phyloP scores from a whole-genome alignment of 2,888 invertebrate genomes.

The Lutraria lutraria region DNA sequence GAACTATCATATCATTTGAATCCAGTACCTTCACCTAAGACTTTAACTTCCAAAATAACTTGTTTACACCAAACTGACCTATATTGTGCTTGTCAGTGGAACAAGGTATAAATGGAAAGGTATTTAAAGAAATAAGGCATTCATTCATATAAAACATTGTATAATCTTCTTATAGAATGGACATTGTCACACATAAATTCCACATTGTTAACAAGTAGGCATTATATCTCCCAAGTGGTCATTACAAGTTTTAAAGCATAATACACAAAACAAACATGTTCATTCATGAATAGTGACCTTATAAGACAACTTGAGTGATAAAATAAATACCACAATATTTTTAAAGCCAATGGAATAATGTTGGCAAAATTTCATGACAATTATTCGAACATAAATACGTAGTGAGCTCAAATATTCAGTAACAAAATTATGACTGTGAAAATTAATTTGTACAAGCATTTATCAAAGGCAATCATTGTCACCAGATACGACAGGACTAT shows the following conservation, averaged over 20 bases:
- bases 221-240: constrained; percentile 32
- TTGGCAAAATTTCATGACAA: neutral
- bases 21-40: neutral
- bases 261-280: constrained; percentile 40
- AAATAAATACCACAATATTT: constrained; percentile 16
- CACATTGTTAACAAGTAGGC: constrained; percentile 33
- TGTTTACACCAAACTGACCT: neutral
- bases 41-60: constrained; percentile 14
- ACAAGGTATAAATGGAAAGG: constrained; percentile 10
- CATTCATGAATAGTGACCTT: constrained; percentile 25
- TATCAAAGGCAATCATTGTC: neutral
- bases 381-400: neutral
- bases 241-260: constrained; percentile 29
- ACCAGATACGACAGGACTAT: neutral
- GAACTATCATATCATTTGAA: neutral
- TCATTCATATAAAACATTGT: constrained; percentile 9
- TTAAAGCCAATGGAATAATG: neutral
- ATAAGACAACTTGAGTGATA: constrained; percentile 2
- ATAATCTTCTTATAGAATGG: constrained; percentile 28
- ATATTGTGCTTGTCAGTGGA: neutral
- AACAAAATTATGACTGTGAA: neutral
- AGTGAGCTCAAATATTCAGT: neutral
- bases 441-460: neutral
- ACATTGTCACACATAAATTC: constrained; percentile 25
- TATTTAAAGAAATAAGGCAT: neutral